Evolutionary conservation across 2,797 vertebrate species (phyloP).

Genomic region (Natrix natrix): DNA sequence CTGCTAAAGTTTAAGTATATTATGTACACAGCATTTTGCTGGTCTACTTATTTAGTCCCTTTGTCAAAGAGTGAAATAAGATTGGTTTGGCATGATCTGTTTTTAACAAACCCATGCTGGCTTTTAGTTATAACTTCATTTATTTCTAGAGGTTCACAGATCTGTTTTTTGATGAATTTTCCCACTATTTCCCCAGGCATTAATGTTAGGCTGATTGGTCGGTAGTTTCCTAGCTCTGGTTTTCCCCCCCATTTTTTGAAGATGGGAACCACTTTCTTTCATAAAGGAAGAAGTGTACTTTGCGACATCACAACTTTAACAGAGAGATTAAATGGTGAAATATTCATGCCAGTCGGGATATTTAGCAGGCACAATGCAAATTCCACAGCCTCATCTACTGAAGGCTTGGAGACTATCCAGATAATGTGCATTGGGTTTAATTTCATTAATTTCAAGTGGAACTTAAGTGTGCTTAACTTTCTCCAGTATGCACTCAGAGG

Average conservation of each 20-base stretch:
- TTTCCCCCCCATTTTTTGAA: background rate
- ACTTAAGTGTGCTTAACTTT: slow-evolving; percentile 21
- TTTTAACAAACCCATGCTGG: background rate
- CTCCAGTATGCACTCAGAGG: background rate
- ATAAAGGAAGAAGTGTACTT: background rate
- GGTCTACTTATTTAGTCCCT: background rate
- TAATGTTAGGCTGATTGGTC: background rate
- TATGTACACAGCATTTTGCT: background rate
- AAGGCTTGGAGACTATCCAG: background rate
- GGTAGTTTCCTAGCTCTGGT: background rate
- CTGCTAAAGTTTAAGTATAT: background rate
- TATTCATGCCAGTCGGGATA: background rate
- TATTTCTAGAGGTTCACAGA: background rate
- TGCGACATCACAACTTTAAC: background rate
- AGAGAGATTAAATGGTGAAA: background rate
- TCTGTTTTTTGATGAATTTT: background rate
- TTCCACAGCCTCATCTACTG: background rate
- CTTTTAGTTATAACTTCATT: background rate
- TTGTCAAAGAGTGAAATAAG: background rate
- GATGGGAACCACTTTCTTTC: background rate
- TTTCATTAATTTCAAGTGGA: slow-evolving; percentile 6
- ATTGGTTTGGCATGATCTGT: background rate
- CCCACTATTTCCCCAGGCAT: background rate
- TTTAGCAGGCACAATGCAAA: slow-evolving; percentile 8
- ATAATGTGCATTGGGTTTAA: background rate